Evolutionary conservation across 2,888 invertebrate species (phyloP).

Genomic region (Sinotaia quadrata): DNA sequence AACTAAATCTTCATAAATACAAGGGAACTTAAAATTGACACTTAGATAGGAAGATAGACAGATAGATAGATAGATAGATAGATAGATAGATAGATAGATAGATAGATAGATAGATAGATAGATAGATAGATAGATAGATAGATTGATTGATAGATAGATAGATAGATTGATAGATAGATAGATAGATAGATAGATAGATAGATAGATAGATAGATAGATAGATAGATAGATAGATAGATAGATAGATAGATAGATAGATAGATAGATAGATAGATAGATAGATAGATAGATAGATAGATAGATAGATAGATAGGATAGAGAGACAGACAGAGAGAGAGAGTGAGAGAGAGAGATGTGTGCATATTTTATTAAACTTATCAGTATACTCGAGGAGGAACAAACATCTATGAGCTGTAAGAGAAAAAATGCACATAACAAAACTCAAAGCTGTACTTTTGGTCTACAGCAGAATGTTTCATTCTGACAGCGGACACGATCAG

Average conservation of each 20-base stretch:
- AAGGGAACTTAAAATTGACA: background rate
- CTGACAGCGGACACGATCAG: too few species aligned
- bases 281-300: constrained; percentile 2
- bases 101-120: background rate
- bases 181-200: constrained; percentile 5
- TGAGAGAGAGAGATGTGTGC: too few species aligned
- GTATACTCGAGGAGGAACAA: too few species aligned
- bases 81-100: background rate
- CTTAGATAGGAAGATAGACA: background rate
- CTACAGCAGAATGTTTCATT: too few species aligned
- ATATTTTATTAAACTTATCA: too few species aligned
- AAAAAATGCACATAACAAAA: too few species aligned
- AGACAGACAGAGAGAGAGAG: constrained; percentile 12
- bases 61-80: background rate
- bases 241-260: background rate
- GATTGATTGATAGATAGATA: background rate
- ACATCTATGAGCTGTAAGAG: too few species aligned
- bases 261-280: background rate
- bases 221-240: background rate
- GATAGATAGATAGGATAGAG: background rate
- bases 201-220: background rate
- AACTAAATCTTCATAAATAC: constrained; percentile 17
- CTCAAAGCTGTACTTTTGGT: too few species aligned
- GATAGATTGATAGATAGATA: background rate
- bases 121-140: background rate